A percentile compares a stretch with the other conserved stretches of the same genome.
Evolutionary conservation across 2,113 vertebrate species (phyloP).

Genomic region (Jaculus jaculus): DNA sequence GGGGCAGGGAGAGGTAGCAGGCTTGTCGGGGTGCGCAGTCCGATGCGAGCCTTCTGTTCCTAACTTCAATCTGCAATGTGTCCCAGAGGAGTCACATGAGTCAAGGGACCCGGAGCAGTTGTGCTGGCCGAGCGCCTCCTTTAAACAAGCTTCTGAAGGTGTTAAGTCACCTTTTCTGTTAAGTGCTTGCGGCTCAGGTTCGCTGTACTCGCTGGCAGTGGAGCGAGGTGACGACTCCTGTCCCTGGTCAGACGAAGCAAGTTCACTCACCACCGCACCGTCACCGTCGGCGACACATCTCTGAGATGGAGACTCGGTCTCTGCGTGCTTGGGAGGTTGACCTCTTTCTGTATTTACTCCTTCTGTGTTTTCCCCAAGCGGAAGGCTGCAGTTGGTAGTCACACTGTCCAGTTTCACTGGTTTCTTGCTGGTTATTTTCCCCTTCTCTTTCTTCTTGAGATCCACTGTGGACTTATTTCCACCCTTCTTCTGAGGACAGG

Average conservation of each 20-base stretch:
- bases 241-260: conserved; percentile 70
- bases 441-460: conserved; percentile 86
- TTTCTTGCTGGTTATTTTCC: conserved; percentile 84
- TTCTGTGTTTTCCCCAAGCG: conserved; percentile 79
- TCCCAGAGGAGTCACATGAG: conserved; percentile 79
- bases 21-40: conserved; percentile 75
- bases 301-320: conserved; percentile 79
- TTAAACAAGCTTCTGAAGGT: conserved; percentile 71
- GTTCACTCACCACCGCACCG: conserved; percentile 71
- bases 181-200: conserved; percentile 81
- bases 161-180: conserved; percentile 77
- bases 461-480: conserved; percentile 84
- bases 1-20: conserved; percentile 88
- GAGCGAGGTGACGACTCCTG: conserved; percentile 76
- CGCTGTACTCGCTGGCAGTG: conserved; percentile 79
- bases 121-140: conserved; percentile 76
- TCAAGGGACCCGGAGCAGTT: conserved; percentile 78
- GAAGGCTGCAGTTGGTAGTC: conserved; percentile 81
- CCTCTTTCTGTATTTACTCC: conserved; percentile 74
- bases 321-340: conserved; percentile 79
- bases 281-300: conserved; percentile 74
- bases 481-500: conserved; percentile 92
- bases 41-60: conserved; percentile 72
- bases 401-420: conserved; percentile 79
- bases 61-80: conserved; percentile 78